Evolutionary conservation across 1,140 invertebrate genomes (phyloP), one percentile per base, ranked within the genome.

Genomic region (Hermetia illucens): DNA sequence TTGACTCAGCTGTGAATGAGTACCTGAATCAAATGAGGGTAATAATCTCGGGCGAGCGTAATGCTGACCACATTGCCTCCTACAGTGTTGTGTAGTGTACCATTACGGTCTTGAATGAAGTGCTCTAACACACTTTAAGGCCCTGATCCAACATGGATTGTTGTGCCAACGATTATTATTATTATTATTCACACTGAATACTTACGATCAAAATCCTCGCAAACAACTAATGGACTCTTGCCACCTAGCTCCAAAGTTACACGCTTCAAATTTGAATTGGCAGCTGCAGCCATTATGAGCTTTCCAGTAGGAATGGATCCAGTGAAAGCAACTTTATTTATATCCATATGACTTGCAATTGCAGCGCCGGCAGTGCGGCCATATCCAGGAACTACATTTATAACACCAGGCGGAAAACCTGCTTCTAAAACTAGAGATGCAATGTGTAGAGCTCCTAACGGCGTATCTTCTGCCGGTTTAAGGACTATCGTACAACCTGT

Each of bases 391-490:
- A 93, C 62, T 15, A 93, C 69, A 57, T 91, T 93, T 3, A 93
- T 64, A 0, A 93, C 89, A 34, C 90, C 89, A 6, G 74, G 58
- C 1, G 90, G 90, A 53, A 92, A 86, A n/a, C 90, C 90, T 31
- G 86, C 77, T 62, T 96, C 89, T 53, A 79, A 81, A 15, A 72
- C 58, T 1, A 97, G 63, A 2, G 78, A 68, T 9, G 78, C 91
- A 15, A 90, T 55, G 45, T 82, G 77, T 1, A 95, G 61, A 1
- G 90, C 87, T 2, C 79, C 84, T 1, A 97, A 62, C 1, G 92
- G 91, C 0, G 93, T 96, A 62, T 94, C 89, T 59, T 96, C 92
- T 0, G 92, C 89, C 2, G 87, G 84, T 58, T 96, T 95, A 44
- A 93, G 55, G 8, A 96, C 71, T 20, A 92, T 66, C 1, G 82